Evolutionary conservation across 2,797 vertebrate genomes (phyloP), one percentile per base, ranked within the genome.

Genomic region (Neosalanx taihuensis): DNA sequence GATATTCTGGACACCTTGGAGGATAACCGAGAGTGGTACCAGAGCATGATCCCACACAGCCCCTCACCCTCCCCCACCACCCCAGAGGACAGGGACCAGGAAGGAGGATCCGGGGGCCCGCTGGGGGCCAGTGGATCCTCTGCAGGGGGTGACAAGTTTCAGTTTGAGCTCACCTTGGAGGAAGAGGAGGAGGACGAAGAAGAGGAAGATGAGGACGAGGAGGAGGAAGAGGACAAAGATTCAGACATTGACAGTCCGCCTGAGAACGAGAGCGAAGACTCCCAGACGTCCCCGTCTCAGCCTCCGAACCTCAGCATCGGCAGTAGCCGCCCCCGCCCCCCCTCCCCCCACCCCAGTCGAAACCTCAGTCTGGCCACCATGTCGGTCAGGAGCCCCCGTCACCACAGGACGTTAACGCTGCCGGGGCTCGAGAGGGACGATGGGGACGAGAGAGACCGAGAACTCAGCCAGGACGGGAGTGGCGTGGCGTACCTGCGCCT

Each of bases 21-120:
- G 82, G 96, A 98, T 91, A 98, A 98, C 87, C 88, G 96, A 7
- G 94, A 97, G 31, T 98, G 95, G 95, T 98, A 97, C 87, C 95
- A 97, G 87, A 97, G 95, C 88, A 97, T 96, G 94, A 95, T 98
- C 78, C 94, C 94, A 0, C 92, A 86, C 69, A 98, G 96, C 86
- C 96, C 96, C 0, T 93, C 92, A 0, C 93, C 93, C 10, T 46
- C 41, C 41, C 41, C 41, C 41, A 46, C 41, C 0, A 82, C 90
- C 0, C 90, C 90, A 0, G 86, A 90, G 10, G 90, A 58, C 29
- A 33, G 7, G 81, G 80, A 31, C 56, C 77, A 2, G 76, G 65
- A 68, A 78, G 0, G 13, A 74, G 77, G 53, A 67, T 70, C 26
- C 41, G 13, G 83, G 67, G 65, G 73, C 64, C 2, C 81, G 67